Evolutionary conservation across 2,113 vertebrate species (phyloP).

Genomic region (Euleptes europaea): DNA sequence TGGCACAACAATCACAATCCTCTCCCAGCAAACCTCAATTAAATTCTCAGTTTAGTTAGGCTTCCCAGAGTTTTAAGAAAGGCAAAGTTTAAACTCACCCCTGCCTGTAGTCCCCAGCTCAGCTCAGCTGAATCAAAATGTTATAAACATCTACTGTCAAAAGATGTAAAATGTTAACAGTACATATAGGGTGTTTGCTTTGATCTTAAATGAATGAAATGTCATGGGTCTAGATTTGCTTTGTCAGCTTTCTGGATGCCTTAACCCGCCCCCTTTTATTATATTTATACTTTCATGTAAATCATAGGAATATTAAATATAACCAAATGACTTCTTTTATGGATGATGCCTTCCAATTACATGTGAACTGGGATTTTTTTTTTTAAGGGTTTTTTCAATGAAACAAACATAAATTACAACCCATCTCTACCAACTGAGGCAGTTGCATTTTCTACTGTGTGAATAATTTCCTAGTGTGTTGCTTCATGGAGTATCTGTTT

Average conservation of each 20-base stretch:
- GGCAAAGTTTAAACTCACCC: no score
- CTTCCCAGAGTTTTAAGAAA: no score
- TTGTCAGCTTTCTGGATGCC: background rate
- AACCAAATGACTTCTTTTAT: constrained; percentile 10
- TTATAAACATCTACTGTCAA: no score
- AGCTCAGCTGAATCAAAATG: no score
- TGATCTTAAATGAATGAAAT: background rate
- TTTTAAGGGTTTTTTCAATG: constrained; percentile 25
- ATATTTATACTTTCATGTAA: background rate
- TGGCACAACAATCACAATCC: no score
- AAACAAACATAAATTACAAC: constrained; percentile 31
- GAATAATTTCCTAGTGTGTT: constrained; percentile 57
- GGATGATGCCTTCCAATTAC: background rate
- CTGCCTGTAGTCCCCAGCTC: no score
- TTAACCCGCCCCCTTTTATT: constrained; percentile 1
- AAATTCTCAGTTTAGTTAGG: no score
- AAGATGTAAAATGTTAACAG: no score
- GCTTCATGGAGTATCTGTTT: constrained; percentile 64
- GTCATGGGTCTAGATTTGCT: background rate
- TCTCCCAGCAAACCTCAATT: no score
- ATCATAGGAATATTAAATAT: constrained; percentile 14
- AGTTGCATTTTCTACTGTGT: constrained; percentile 51
- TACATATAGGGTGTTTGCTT: background rate
- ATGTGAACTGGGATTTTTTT: background rate
- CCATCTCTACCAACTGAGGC: constrained; percentile 41